Evolutionary conservation across 2,797 vertebrate genomes (phyloP), one percentile per base, ranked within the genome.

Genomic region (Malacoraja senta): DNA sequence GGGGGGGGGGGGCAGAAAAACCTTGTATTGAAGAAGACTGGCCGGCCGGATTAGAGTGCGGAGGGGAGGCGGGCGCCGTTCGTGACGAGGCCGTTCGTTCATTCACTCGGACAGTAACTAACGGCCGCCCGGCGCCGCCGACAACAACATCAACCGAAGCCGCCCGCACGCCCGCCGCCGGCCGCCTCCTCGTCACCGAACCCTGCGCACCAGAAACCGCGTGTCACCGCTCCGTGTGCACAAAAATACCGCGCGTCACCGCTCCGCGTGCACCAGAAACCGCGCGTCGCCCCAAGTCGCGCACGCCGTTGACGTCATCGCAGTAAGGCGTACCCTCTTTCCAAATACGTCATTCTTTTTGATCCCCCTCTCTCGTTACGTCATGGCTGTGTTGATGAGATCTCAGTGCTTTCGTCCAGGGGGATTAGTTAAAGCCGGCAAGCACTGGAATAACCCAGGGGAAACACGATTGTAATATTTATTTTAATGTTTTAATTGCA

Each of bases 101-200:
- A 91, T 74, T 74, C 68, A 44, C 68, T 15, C 90, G 19, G 1
- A 53, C 35, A 53, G 9, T 53, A n/a, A 32, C 76, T 9, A 26
- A 72, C 65, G 35, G 71, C 71, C 90, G 19, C 38, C 68, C 90
- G 90, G 84, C 84, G 32, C 63, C 84, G 19, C 84, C 84, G 65
- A 68, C 84, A 88, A 88, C n/a, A 88, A 88, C 84, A 88, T 76
- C 90, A 29, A 12, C 90, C 1, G 38, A 44, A 35, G 71, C 38
- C n/a, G n/a, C n/a, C n/a, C n/a, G n/a, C n/a, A n/a, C n/a, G n/a
- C n/a, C 24, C 72, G 21, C 35, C 44, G 38, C n/a, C n/a, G n/a
- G n/a, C n/a, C n/a, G 12, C 63, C 84, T 19, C 2, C 32, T 24
- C 90, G 90, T 91, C 88, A 91, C 88, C 29, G 71, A 17, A 68